Evolutionary conservation across 2,888 invertebrate species (phyloP).

Genomic region (Oscheius sp.): DNA sequence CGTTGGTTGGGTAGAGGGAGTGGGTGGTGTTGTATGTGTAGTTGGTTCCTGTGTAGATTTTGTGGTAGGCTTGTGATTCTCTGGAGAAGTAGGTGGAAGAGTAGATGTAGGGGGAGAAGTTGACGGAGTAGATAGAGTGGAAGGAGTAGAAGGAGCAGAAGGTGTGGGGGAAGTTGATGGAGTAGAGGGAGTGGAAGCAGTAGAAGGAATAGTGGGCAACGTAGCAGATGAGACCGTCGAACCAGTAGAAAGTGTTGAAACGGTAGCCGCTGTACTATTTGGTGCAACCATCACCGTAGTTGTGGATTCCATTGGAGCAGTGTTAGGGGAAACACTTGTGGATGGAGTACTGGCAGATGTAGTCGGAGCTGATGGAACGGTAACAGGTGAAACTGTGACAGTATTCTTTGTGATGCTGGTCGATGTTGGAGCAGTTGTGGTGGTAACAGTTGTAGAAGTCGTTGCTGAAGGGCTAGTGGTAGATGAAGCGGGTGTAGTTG

Average conservation of each 20-base stretch:
- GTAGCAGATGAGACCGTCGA: too few relatives aligned
- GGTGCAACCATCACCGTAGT: constrained; percentile 2
- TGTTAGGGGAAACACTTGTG: background rate
- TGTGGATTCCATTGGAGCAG: background rate
- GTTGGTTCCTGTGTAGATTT: background rate
- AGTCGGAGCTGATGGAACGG: background rate
- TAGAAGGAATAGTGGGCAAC: background rate
- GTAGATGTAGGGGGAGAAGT: background rate
- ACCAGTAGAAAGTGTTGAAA: background rate
- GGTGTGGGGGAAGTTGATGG: background rate
- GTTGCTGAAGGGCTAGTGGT: constrained; percentile 1
- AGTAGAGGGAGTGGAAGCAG: background rate
- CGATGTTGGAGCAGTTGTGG: background rate
- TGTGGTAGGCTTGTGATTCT: background rate
- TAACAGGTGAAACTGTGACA: too few relatives aligned
- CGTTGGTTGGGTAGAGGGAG: background rate
- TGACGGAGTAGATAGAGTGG: background rate
- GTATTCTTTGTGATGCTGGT: too few relatives aligned
- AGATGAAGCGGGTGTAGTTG: background rate
- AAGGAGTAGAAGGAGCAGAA: background rate
- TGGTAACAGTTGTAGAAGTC: constrained; percentile 1
- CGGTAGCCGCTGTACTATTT: background rate
- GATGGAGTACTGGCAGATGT: background rate
- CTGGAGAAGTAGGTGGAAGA: background rate
- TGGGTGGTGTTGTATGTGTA: background rate